Evolutionary conservation across 37 sponge, comb jelly and placozoan genomes (phyloP).

Genomic region (Geodia barretti): DNA sequence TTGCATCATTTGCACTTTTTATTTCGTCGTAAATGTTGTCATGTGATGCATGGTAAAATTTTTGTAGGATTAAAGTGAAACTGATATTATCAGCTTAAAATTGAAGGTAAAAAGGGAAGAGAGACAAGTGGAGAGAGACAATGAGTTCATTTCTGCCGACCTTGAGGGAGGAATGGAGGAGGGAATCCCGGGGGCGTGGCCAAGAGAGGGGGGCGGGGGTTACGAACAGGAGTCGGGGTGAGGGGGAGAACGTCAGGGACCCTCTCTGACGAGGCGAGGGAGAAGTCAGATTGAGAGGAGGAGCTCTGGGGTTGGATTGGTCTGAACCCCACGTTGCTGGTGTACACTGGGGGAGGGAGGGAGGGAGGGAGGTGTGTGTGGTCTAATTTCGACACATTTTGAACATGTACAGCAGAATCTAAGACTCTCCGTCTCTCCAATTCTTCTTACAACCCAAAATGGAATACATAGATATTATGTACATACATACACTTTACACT

Average conservation of each 20-base stretch:
- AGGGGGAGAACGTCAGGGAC: conserved; percentile 16
- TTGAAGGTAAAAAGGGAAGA: too few relatives aligned
- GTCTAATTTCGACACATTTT: not conserved
- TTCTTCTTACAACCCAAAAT: too few relatives aligned
- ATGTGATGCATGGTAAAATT: not conserved
- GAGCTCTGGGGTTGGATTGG: conserved; percentile 23
- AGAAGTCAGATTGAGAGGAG: conserved; percentile 1
- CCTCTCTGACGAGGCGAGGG: not conserved
- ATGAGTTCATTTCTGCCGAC: too few relatives aligned
- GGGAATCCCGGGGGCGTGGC: conserved; percentile 67
- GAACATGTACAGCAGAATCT: not conserved
- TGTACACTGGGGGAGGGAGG: not conserved
- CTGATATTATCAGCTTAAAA: too few relatives aligned
- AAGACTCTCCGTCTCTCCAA: too few relatives aligned
- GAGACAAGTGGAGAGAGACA: too few relatives aligned
- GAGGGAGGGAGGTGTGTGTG: not conserved
- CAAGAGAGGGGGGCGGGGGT: conserved; percentile 48
- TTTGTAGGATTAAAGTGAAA: too few relatives aligned
- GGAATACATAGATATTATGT: too few relatives aligned
- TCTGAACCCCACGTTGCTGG: conserved; percentile 11
- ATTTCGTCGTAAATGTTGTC: not conserved
- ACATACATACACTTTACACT: too few relatives aligned
- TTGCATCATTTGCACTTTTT: not conserved
- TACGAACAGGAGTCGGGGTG: conserved; percentile 57
- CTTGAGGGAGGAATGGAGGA: conserved; percentile 18